These are phyloP conservation scores for Hippolais icterina DNA, from an alignment of 2,113 vertebrate genomes.

Conservation along the genomic window DNA sequence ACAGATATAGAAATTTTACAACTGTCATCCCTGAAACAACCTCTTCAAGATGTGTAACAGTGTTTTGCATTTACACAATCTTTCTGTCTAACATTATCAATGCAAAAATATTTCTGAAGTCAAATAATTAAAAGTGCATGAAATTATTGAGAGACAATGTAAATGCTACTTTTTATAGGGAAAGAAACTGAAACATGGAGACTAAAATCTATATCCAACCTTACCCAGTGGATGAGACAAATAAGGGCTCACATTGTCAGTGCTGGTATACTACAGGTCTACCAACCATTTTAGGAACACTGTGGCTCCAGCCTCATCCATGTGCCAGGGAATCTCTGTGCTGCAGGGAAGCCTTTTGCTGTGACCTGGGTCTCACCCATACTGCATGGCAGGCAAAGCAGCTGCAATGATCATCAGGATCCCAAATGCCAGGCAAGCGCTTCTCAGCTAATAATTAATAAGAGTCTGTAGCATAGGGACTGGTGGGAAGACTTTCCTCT, in stretches of 20 bases:
- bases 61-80: not conserved
- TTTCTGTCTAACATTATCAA: not conserved
- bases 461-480: not conserved
- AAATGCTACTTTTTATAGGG: not conserved
- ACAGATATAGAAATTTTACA: not conserved
- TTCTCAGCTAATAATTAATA: not conserved
- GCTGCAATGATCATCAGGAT: not conserved
- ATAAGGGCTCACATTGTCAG: accelerated
- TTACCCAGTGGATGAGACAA: not conserved
- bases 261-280: not conserved
- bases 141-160: not conserved
- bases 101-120: not conserved
- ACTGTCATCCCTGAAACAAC: not conserved
- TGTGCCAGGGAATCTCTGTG: not conserved
- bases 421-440: not conserved
- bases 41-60: not conserved
- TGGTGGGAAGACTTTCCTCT: not conserved
- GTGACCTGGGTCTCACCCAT: accelerated
- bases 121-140: not conserved
- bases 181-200: not conserved
- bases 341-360: not conserved
- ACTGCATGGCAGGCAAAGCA: accelerated
- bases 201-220: not conserved
- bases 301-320: not conserved
- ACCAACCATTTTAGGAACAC: not conserved